Evolutionary conservation across 2,888 invertebrate genomes (phyloP), one percentile per base, ranked within the genome.

Genomic region (Panorpa germanica): DNA sequence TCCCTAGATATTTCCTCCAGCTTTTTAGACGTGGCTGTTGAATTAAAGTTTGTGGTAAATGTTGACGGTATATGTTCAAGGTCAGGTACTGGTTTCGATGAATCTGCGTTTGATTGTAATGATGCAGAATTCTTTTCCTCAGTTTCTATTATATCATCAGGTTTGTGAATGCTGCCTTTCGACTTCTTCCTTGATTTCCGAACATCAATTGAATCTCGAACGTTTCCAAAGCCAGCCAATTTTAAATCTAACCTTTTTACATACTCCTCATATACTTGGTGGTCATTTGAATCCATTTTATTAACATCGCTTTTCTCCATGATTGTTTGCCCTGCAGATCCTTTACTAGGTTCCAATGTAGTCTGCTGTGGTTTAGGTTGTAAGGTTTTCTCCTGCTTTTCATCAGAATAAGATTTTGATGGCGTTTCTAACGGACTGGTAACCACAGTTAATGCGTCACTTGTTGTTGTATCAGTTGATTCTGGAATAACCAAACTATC

Each of bases 1-100:
- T 82, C 81, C 45, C 75, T 68, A 37, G 74, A 72, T 19, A 85
- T 63, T 53, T 78, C 75, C 47, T 81, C 76, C 31, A 77, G 60
- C 46, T 72, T 75, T 33, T 68, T 60, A 2, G 63, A 64, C 3
- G 71, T 61, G 28, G 68, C 58, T 33, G 59, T 50, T 1, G 63
- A 47, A 44, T 59, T 51, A 5, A 43, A 45, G 13, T 47, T 47
- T 43, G 54, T 45, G 51, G 46, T 44, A 45, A 42, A 43, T 2
- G 53, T 50, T 4, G 53, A 50, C 35, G 52, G 52, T 14, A 51
- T 25, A 28, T 48, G 45, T 12, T 48, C 43, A 3, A 42, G 28
- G 45, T 39, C 2, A 52, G 50, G 35, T 44, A 45, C 1, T 47
- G 46, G 33, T 45, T 47, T 15, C 47, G 41, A 3, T 48, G 48